Evolutionary conservation across 2,888 invertebrate genomes (phyloP).

Genomic region (Pheosia tremula): DNA sequence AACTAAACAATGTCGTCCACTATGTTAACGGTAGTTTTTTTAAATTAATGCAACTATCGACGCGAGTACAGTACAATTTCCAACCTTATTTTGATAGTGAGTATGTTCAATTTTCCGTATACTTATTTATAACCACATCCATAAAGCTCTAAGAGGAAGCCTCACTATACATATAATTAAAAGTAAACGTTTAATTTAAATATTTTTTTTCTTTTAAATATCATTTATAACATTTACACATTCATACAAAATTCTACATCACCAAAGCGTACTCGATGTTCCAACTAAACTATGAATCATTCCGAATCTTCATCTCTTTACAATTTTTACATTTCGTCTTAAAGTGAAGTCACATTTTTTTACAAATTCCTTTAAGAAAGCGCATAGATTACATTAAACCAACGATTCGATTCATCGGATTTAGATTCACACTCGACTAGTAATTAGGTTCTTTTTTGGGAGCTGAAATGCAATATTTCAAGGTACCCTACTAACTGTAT

Average conservation of each 20-base stretch:
- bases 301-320: slow-evolving; percentile 46
- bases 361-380: slow-evolving; percentile 51
- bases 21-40: slow-evolving; percentile 30
- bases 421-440: slow-evolving; percentile 80
- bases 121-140: slow-evolving; percentile 76
- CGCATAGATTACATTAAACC: slow-evolving; percentile 46
- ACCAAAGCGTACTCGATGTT: slow-evolving; percentile 77
- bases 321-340: slow-evolving; percentile 48
- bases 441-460: slow-evolving; percentile 48
- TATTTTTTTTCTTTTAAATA: slow-evolving; percentile 63
- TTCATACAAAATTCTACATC: slow-evolving; percentile 74
- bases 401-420: slow-evolving; percentile 52
- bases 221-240: slow-evolving; percentile 76
- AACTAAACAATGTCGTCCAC: slow-evolving; percentile 34
- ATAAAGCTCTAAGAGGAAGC: slow-evolving; percentile 83
- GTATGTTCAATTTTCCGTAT: slow-evolving; percentile 80
- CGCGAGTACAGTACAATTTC: slow-evolving; percentile 63
- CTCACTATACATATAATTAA: slow-evolving; percentile 78
- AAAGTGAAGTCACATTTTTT: slow-evolving; percentile 39
- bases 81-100: slow-evolving; percentile 70
- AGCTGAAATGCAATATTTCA: slow-evolving; percentile 46
- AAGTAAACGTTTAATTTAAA: slow-evolving; percentile 60
- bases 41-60: slow-evolving; percentile 39
- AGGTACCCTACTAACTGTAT: slow-evolving; percentile 14
- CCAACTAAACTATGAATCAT: slow-evolving; percentile 53